Evolutionary conservation across 2,113 vertebrate genomes (phyloP).

Genomic region (Erythrolamprus reginae): DNA sequence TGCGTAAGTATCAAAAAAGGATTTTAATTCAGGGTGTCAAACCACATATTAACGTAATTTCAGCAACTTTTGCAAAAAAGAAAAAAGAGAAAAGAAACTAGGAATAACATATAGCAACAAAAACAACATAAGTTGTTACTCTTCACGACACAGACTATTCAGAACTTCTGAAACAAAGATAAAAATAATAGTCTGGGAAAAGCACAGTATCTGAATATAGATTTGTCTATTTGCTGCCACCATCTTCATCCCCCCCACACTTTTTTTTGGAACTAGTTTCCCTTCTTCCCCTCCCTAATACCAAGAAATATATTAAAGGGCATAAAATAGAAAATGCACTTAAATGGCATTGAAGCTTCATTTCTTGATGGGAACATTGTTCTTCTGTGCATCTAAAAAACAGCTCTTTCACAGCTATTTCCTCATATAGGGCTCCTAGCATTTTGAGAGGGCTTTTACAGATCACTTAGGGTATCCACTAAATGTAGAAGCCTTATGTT

Average conservation of each 20-base stretch:
- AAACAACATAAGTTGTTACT: constrained; percentile 21
- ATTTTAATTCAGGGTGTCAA: constrained; percentile 19
- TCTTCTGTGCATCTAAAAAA: constrained; percentile 61
- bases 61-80: background rate
- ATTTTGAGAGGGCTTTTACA: constrained; percentile 50
- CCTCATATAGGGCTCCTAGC: constrained; percentile 45
- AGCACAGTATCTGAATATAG: constrained; percentile 4
- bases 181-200: constrained; percentile 11
- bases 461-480: constrained; percentile 43
- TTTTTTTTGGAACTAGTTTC: constrained; percentile 5
- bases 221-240: constrained; percentile 20
- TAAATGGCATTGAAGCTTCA: constrained; percentile 59
- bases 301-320: constrained; percentile 56
- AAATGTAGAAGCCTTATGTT: constrained; percentile 5
- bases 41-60: constrained; percentile 20
- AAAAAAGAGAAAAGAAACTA: constrained; percentile 4
- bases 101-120: no score
- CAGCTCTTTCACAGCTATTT: constrained; percentile 38
- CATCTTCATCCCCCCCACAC: background rate
- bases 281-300: constrained; percentile 15
- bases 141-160: background rate
- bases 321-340: constrained; percentile 35
- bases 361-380: constrained; percentile 59
- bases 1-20: background rate
- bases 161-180: background rate